Evolutionary conservation across 2,113 vertebrate species (phyloP).

Genomic region (Synchiropus splendidus): DNA sequence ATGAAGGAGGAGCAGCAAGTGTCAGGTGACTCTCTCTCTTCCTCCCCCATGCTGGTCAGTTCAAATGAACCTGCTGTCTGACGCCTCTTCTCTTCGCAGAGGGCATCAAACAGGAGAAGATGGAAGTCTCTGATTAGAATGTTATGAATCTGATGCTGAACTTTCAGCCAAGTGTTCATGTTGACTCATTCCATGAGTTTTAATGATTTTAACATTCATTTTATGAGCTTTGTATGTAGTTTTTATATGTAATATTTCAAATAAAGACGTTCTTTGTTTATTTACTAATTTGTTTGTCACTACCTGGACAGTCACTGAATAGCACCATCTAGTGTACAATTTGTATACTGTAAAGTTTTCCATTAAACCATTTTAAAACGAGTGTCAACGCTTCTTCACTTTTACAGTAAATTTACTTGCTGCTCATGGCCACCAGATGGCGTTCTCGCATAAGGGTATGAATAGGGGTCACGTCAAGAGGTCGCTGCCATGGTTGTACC

Average conservation of each 20-base stretch:
- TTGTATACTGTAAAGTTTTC: no score
- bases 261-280: constrained; percentile 68
- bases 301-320: no score
- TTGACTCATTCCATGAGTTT: constrained; percentile 68
- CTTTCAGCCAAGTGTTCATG: not conserved
- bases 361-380: no score
- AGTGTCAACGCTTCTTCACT: no score
- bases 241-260: constrained; percentile 99
- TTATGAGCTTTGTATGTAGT: constrained; percentile 83
- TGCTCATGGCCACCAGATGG: no score
- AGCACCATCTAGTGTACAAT: no score
- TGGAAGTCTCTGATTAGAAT: constrained; percentile 64
- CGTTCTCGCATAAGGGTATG: no score
- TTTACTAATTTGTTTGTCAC: no score
- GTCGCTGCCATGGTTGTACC: no score
- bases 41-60: no score
- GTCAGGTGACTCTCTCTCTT: constrained; percentile 54
- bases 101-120: constrained; percentile 67
- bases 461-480: no score
- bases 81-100: constrained; percentile 39
- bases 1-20: constrained; percentile 68
- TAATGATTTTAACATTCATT: constrained; percentile 69
- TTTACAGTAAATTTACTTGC: no score
- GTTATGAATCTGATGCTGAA: not conserved
- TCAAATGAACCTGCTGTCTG: not conserved